Evolutionary conservation across 2,113 vertebrate genomes (phyloP).

Genomic region (Esox niger): DNA sequence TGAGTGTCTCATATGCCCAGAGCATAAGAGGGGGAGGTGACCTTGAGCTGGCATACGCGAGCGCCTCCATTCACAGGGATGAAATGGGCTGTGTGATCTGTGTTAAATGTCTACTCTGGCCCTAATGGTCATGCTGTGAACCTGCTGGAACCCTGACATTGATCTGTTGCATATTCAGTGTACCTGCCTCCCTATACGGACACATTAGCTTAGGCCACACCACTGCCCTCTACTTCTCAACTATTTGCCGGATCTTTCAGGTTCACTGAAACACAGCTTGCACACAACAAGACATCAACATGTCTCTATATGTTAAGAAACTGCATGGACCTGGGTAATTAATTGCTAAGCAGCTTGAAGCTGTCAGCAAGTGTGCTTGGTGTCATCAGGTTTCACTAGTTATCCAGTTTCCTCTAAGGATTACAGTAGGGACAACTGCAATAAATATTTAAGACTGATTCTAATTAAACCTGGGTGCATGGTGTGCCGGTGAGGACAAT

Average conservation of each 20-base stretch:
- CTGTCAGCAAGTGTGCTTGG: slow-evolving; percentile 67
- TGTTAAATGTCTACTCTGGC: slow-evolving; percentile 48
- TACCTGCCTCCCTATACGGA: slow-evolving; percentile 46
- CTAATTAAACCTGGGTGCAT: slow-evolving; percentile 71
- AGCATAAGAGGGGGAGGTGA: slow-evolving; percentile 19
- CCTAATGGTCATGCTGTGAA: slow-evolving; percentile 53
- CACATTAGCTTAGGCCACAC: slow-evolving; percentile 63
- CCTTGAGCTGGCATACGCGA: background rate
- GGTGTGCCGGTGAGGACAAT: slow-evolving; percentile 44
- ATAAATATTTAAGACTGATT: slow-evolving; percentile 78
- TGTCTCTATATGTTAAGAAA: slow-evolving; percentile 18
- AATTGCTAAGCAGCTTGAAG: slow-evolving; percentile 65
- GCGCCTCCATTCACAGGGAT: slow-evolving; percentile 22
- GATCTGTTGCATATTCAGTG: slow-evolving; percentile 68
- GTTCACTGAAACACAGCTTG: slow-evolving; percentile 27
- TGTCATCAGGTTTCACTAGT: slow-evolving; percentile 64
- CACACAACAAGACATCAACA: slow-evolving; percentile 23
- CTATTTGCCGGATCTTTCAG: slow-evolving; percentile 9
- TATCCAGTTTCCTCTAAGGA: slow-evolving; percentile 64
- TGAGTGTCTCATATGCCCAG: background rate
- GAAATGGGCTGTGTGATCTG: slow-evolving; percentile 47
- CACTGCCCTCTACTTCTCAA: slow-evolving; percentile 29
- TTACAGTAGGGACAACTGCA: slow-evolving; percentile 64
- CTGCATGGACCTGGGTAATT: slow-evolving; percentile 41
- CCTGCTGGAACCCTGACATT: slow-evolving; percentile 57